Evolutionary conservation across 2,113 vertebrate species (phyloP), one percentile per base, ranked within the genome.

Genomic region (Hydrochoerus hydrochaeris): DNA sequence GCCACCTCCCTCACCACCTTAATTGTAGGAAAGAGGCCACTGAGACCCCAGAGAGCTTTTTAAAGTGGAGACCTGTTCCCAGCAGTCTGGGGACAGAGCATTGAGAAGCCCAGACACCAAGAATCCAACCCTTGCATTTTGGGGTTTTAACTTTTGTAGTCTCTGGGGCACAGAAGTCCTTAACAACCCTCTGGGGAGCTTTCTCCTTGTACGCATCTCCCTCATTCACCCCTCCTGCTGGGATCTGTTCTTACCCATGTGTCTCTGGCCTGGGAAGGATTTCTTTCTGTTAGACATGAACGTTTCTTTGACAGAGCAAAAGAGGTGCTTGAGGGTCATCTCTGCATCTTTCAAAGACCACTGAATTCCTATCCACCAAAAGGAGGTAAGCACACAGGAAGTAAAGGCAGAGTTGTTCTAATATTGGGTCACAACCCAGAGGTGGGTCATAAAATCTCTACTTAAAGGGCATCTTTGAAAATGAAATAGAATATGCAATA

Each of bases 271-370:
- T 94, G 88, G 26, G 84, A 71, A 81, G 71, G 49, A 32, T 77
- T 92, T 93, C 63, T 73, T 4, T 54, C n/a, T 82, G 67, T 88
- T 80, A 58, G 38, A 58, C 20, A 24, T 17, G 46, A 88, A 69
- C 26, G 32, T 90, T 71, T 84, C 85, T 90, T 92, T 65, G 54
- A 82, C 85, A 52, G 57, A 94, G 38, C 35, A 91, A n/a, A n/a
- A 95, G 19, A 49, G 14, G 52, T 75, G 22, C 75, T 85, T 35
- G 32, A 96, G 77, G 44, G 32, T 26, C 75, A 26, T 62, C 58
- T 77, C 46, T 62, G 28, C 13, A 24, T 67, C 46, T 60, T 54
- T 95, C 62, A 58, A 13, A 57, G 60, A 91, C 16, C 60, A 54
- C 35, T 28, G 38, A 63, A 71, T 60, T 35, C 32, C 44, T 38